Conservation (phyloP, 2,888 invertebrate genomes). For the Antheraea assamensis region DNA sequence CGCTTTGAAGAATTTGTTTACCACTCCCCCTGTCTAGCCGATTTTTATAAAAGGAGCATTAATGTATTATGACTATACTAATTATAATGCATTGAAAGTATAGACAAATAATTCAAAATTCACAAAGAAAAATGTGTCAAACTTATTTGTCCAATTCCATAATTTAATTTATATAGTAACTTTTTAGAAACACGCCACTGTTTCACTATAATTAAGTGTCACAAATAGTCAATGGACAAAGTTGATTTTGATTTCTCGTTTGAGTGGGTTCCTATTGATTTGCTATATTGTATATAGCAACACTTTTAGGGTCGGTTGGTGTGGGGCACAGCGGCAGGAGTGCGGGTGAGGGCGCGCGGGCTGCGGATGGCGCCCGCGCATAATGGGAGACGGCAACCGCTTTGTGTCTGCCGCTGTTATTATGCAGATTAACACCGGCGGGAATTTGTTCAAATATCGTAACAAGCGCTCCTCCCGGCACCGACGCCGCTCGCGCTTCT, state of each 20-base stretch:
- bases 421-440: slow-evolving; percentile 82
- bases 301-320: slow-evolving; percentile 23
- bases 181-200: neutral
- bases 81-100: neutral
- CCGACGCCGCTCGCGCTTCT: slow-evolving; percentile 72
- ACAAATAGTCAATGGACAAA: neutral
- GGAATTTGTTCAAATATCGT: slow-evolving; percentile 83
- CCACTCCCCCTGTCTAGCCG: too few species aligned
- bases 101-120: neutral
- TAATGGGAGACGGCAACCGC: slow-evolving; percentile 78
- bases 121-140: neutral
- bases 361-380: slow-evolving; percentile 77
- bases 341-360: slow-evolving; percentile 41
- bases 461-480: slow-evolving; percentile 79
- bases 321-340: slow-evolving; percentile 3
- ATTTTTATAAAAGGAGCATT: too few species aligned
- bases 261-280: neutral
- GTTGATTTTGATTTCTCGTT: neutral
- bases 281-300: slow-evolving; percentile 24
- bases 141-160: neutral
- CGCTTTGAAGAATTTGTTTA: neutral
- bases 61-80: too few species aligned
- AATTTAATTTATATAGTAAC: neutral
- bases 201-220: neutral
- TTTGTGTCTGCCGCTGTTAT: slow-evolving; percentile 79